Evolutionary conservation across 2,888 invertebrate species (phyloP), one percentile per base, ranked within the genome.

Genomic region (Tinea semifulvella): DNA sequence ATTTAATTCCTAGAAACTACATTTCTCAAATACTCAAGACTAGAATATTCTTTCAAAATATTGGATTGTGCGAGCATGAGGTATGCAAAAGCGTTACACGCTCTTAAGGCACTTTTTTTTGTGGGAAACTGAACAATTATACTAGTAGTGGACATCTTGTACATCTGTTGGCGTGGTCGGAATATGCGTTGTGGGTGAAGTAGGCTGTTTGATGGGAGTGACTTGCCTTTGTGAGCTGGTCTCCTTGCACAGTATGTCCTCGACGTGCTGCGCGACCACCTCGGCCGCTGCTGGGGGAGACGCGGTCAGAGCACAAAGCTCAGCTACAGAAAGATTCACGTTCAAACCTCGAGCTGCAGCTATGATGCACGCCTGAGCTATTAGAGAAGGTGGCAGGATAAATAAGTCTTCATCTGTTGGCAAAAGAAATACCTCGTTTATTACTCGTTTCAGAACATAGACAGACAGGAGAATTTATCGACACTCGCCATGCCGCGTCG

Each of bases 371-470:
- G 89, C 88, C 7, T 86, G 84, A 1, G 90, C 89, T 13, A 90
- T 84, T 58, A 89, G 59, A 1, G 90, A 90, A 18, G 90, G 88
- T 8, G 87, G 85, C 46, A 87, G 87, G 60, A 86, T 81, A 50
- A 90, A 85, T 58, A 90, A 85, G 53, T 85, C 86, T n/a, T 88
- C 86, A 68, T 91, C 91, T 90, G 85, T 67, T 31, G 13, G n/a
- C 31, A 31, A 31, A n/a, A n/a, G n/a, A n/a, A n/a, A n/a, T n/a
- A n/a, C n/a, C n/a, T n/a, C n/a, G n/a, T n/a, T n/a, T n/a, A n/a
- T n/a, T n/a, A n/a, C n/a, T n/a, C n/a, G n/a, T n/a, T n/a, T n/a
- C n/a, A n/a, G n/a, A n/a, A n/a, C n/a, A n/a, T n/a, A n/a, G n/a
- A n/a, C n/a, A n/a, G n/a, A n/a, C n/a, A n/a, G n/a, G n/a, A n/a